Percentiles rank a stretch among this genome's conserved stretches.
These are phyloP conservation scores for Meteorus sp. DNA, from an alignment of 1,140 invertebrate species.

Conservation along the genomic window DNA sequence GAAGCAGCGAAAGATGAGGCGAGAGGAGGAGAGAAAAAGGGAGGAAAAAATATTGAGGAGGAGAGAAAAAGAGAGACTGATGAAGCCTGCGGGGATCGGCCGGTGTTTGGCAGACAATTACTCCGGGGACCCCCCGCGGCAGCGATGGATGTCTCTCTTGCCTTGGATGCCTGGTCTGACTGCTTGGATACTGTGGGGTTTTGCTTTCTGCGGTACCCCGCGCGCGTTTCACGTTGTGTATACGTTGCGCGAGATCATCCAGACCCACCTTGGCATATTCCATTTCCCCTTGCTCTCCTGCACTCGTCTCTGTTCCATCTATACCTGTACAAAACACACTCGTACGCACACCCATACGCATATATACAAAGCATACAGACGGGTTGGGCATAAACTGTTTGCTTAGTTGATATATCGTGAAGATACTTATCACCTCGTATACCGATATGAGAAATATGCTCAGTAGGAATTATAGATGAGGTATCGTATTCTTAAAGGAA, in stretches of 20 bases:
- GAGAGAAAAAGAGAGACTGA: conserved; percentile 1
- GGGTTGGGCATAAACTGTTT: conserved; percentile 46
- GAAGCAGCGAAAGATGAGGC: no score
- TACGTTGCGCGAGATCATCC: conserved; percentile 24
- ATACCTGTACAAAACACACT: conserved; percentile 22
- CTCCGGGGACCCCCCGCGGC: conserved; percentile 48
- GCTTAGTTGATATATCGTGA: conserved; percentile 50
- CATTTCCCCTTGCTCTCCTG: conserved; percentile 19
- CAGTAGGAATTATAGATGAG: conserved; percentile 42
- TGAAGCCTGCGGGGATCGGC: conserved; percentile 35
- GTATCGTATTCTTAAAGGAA: conserved; percentile 47
- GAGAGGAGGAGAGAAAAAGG: no score
- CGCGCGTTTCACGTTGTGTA: conserved; percentile 27
- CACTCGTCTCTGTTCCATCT: conserved; percentile 17
- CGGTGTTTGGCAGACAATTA: conserved; percentile 51
- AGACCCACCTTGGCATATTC: conserved; percentile 19
- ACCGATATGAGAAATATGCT: conserved; percentile 43
- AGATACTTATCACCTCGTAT: conserved; percentile 52
- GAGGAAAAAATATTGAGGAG: conserved; percentile 5
- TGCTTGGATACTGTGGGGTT: background rate
- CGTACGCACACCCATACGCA: conserved; percentile 7
- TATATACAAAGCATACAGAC: conserved; percentile 19
- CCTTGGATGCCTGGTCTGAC: conserved; percentile 19
- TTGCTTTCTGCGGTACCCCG: conserved; percentile 28
- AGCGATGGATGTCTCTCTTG: conserved; percentile 53